Percentiles rank a stretch among this genome's conserved stretches.
Conservation (phyloP, 1,140 invertebrate genomes). For the Belonocnema kinseyi region DNA sequence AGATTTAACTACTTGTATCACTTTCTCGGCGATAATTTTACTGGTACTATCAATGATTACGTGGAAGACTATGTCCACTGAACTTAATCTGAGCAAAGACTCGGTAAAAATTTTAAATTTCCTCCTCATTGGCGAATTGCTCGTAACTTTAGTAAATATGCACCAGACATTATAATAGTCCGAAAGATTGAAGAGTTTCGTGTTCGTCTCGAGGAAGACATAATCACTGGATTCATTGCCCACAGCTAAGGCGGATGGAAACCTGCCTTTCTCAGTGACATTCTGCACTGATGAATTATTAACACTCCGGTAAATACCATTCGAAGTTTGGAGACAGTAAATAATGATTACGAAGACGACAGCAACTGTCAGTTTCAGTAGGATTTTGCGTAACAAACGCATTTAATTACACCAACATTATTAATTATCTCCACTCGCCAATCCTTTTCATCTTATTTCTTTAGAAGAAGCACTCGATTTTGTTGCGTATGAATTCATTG, state of each 20-base stretch:
- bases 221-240: neutral
- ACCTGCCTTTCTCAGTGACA: slow-evolving; percentile 38
- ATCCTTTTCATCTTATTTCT: neutral
- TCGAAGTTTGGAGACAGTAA: slow-evolving; percentile 65
- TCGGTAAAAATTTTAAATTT: slow-evolving; percentile 79
- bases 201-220: neutral
- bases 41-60: slow-evolving; percentile 83
- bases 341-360: slow-evolving; percentile 59
- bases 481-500: neutral
- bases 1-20: slow-evolving; percentile 73
- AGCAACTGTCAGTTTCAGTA: slow-evolving; percentile 60
- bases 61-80: slow-evolving; percentile 79
- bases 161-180: slow-evolving; percentile 73
- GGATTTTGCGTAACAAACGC: slow-evolving; percentile 66
- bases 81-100: slow-evolving; percentile 76
- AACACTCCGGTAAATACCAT: slow-evolving; percentile 54
- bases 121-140: slow-evolving; percentile 77
- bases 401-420: slow-evolving; percentile 60
- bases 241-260: slow-evolving; percentile 35
- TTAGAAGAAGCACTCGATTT: slow-evolving; percentile 2
- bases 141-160: slow-evolving; percentile 79
- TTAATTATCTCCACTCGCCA: neutral
- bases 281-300: slow-evolving; percentile 38
- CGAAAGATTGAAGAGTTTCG: slow-evolving; percentile 7
- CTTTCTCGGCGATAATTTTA: slow-evolving; percentile 77